Conservation (phyloP, 2,113 vertebrate genomes). For the Paracanthobrama guichenoti region DNA sequence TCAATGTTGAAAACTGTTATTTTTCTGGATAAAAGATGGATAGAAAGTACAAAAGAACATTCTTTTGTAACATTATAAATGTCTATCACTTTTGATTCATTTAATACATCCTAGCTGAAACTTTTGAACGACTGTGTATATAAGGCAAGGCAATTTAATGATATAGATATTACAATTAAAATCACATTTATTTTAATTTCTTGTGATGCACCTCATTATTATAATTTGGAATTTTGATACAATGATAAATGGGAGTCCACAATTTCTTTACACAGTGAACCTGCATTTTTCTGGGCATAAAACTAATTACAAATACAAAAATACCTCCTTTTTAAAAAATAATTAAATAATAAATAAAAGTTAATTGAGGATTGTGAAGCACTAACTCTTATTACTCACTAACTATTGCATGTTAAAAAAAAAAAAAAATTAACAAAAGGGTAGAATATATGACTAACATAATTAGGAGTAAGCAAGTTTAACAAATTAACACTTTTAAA, state of each 20-base stretch:
- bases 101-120: too few species aligned
- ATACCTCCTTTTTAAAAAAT: too few species aligned
- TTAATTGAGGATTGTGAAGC: not conserved
- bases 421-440: too few species aligned
- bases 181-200: not conserved
- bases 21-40: too few species aligned
- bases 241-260: too few species aligned
- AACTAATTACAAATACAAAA: too few species aligned
- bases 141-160: not conserved
- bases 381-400: not conserved
- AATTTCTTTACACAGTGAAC: not conserved
- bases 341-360: too few species aligned
- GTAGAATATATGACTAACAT: not conserved
- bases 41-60: too few species aligned
- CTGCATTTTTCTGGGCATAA: not conserved
- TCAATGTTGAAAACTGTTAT: not conserved
- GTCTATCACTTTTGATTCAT: too few species aligned
- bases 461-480: not conserved
- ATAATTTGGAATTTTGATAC: not conserved
- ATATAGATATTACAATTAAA: not conserved
- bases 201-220: not conserved
- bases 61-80: too few species aligned
- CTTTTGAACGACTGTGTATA: too few species aligned
- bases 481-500: slow-evolving; percentile 4
- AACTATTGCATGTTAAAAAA: not conserved